These are phyloP conservation scores for Lepilemur septentrionalis DNA, from an alignment of 2,797 vertebrate genomes.

Conservation along the genomic window DNA sequence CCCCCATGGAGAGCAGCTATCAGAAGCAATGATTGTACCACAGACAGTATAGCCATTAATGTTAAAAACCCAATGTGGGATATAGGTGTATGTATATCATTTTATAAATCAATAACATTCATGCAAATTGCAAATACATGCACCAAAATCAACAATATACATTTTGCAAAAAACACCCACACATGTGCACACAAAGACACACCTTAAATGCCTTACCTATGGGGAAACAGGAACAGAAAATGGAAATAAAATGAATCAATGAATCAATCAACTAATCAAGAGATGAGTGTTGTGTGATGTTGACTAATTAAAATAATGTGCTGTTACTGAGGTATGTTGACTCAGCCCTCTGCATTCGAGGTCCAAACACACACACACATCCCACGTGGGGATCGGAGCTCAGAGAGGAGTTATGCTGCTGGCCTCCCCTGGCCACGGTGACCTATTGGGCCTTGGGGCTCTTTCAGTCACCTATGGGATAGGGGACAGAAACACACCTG, in stretches of 20 bases:
- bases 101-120: neutral
- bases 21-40: neutral
- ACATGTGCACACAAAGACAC: neutral
- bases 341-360: neutral
- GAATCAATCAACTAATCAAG: neutral
- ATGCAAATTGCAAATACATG: neutral
- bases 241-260: neutral
- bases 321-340: neutral
- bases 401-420: neutral
- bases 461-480: neutral
- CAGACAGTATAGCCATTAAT: neutral
- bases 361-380: neutral
- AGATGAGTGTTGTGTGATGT: fast-evolving
- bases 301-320: neutral
- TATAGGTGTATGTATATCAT: too few relatives aligned
- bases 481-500: neutral
- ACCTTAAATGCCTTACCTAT: fast-evolving
- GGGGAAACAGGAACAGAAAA: neutral
- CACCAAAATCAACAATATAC: neutral
- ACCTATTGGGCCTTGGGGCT: neutral
- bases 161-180: neutral
- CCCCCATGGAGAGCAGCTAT: too few relatives aligned
- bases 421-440: fast-evolving
- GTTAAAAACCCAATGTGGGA: neutral
- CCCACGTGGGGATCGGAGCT: too few relatives aligned